A percentile compares a stretch with the other conserved stretches of the same genome.
Conservation (phyloP, 2,113 vertebrate species). For the Corythoichthys haematopterus region DNA sequence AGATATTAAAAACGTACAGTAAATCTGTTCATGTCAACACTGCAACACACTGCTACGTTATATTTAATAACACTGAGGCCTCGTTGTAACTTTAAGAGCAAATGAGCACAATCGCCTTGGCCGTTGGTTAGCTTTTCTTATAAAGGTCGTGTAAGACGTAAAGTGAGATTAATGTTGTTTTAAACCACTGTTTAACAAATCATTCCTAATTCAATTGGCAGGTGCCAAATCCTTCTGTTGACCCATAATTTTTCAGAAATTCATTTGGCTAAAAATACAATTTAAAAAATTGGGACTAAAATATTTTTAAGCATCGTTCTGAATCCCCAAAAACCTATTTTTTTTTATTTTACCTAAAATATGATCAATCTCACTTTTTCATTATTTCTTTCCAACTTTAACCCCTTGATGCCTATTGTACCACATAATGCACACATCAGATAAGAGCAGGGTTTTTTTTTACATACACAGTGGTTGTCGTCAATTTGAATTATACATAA, state of each 20-base stretch:
- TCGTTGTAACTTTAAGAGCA: neutral
- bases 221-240: neutral
- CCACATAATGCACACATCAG: no score
- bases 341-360: neutral
- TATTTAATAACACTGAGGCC: neutral
- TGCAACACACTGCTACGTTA: neutral
- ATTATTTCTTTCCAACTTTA: neutral
- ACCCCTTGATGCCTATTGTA: no score
- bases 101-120: neutral
- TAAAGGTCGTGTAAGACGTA: neutral
- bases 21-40: conserved; percentile 2
- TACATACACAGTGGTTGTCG: no score
- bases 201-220: neutral
- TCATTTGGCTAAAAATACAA: neutral
- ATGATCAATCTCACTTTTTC: neutral
- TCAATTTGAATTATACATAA: no score
- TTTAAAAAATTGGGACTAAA: neutral
- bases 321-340: neutral
- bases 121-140: neutral
- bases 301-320: neutral
- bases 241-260: no score
- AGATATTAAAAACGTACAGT: neutral
- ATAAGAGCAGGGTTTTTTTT: no score
- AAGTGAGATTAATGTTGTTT: neutral
- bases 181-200: neutral